Evolutionary conservation across 2,113 vertebrate genomes (phyloP).

Genomic region (Arothron firmamentum): DNA sequence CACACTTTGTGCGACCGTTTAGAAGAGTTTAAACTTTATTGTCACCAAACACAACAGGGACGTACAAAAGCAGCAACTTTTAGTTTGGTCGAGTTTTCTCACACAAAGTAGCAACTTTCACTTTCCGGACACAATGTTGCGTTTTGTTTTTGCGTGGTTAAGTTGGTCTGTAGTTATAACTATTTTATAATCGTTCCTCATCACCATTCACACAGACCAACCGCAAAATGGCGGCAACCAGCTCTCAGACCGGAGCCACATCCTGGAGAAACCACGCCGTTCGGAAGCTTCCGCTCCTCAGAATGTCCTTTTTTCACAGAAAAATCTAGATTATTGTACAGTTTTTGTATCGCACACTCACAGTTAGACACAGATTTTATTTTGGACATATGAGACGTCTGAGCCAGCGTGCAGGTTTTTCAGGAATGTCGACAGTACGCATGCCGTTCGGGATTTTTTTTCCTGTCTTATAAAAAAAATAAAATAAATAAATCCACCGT

Average conservation of each 20-base stretch:
- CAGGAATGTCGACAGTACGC: slow-evolving; percentile 71
- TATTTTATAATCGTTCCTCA: slow-evolving; percentile 50
- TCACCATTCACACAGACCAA: slow-evolving; percentile 64
- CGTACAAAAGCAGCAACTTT: slow-evolving; percentile 71
- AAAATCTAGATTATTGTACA: slow-evolving; percentile 68
- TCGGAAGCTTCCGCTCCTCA: slow-evolving; percentile 28
- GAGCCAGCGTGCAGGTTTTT: slow-evolving; percentile 67
- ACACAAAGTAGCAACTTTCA: slow-evolving; percentile 59
- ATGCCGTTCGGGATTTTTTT: slow-evolving; percentile 60
- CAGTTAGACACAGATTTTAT: slow-evolving; percentile 64
- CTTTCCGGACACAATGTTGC: slow-evolving; percentile 48
- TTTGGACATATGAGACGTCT: slow-evolving; percentile 56
- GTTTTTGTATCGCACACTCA: slow-evolving; percentile 61
- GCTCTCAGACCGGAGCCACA: slow-evolving; percentile 52
- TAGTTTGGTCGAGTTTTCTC: slow-evolving; percentile 52
- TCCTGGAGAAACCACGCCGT: slow-evolving; percentile 38
- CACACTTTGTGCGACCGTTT: slow-evolving; percentile 8
- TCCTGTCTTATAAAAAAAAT: slow-evolving; percentile 6
- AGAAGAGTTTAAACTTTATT: slow-evolving; percentile 73
- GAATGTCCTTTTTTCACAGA: slow-evolving; percentile 49
- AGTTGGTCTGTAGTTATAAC: slow-evolving; percentile 58
- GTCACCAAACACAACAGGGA: slow-evolving; percentile 74
- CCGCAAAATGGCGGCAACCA: slow-evolving; percentile 61
- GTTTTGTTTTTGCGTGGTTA: slow-evolving; percentile 49
- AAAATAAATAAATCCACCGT: slow-evolving; percentile 56